Evolutionary conservation across 2,113 vertebrate species (phyloP).

Genomic region (Misgurnus mizolepis): DNA sequence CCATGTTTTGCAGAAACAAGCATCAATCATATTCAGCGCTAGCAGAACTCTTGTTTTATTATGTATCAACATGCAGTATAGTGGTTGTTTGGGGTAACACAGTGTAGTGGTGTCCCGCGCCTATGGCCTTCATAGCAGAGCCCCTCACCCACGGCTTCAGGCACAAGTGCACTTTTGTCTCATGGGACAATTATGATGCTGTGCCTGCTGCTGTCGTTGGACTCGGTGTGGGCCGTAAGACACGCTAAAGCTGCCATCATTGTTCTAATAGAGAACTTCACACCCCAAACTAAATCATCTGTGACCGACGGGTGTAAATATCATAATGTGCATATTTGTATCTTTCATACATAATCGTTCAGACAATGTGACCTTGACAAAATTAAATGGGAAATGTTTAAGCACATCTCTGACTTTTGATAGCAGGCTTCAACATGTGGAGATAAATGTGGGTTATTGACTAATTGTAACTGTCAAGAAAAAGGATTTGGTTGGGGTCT

Average conservation of each 20-base stretch:
- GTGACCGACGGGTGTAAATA: neutral
- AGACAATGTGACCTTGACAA: too few species aligned
- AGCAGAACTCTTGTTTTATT: too few species aligned
- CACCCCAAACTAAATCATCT: slow-evolving; percentile 13
- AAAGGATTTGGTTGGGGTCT: too few species aligned
- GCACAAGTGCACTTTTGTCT: slow-evolving; percentile 83
- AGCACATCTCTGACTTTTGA: too few species aligned
- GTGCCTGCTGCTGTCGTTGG: slow-evolving; percentile 78
- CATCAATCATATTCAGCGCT: too few species aligned
- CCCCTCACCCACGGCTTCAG: slow-evolving; percentile 62
- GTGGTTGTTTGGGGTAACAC: neutral
- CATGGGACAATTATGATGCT: slow-evolving; percentile 84
- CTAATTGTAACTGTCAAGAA: too few species aligned
- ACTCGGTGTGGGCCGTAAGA: slow-evolving; percentile 75
- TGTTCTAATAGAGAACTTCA: slow-evolving; percentile 40
- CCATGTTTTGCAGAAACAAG: neutral
- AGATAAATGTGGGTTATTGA: too few species aligned
- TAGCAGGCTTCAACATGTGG: too few species aligned
- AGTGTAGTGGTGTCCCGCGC: slow-evolving; percentile 56
- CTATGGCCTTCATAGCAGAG: slow-evolving; percentile 49
- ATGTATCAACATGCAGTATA: too few species aligned
- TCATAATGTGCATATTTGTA: neutral
- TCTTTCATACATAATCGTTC: too few species aligned
- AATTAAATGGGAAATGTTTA: too few species aligned
- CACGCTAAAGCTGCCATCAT: slow-evolving; percentile 56